These are phyloP conservation scores for Grus americana DNA, from an alignment of 2,113 vertebrate species.

Conservation along the genomic window DNA sequence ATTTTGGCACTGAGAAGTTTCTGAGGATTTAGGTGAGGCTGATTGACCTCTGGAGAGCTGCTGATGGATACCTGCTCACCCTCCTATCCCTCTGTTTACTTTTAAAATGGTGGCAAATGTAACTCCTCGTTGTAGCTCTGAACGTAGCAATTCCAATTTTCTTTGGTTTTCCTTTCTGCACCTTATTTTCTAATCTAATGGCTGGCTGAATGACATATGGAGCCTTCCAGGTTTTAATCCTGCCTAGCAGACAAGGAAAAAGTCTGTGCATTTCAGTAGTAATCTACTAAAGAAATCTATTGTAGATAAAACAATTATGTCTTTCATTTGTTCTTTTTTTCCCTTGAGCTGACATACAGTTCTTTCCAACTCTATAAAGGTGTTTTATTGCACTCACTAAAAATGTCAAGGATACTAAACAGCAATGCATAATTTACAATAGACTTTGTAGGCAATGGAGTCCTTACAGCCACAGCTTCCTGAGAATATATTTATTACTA, in stretches of 20 bases:
- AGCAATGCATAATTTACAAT: slow-evolving; percentile 69
- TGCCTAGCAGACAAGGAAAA: neutral
- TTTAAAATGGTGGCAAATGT: neutral
- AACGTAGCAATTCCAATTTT: neutral
- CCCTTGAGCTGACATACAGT: slow-evolving; percentile 45
- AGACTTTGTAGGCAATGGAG: slow-evolving; percentile 45
- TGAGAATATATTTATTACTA: slow-evolving; percentile 56
- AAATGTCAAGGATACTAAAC: slow-evolving; percentile 68
- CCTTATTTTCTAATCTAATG: slow-evolving; percentile 30
- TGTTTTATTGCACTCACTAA: slow-evolving; percentile 67
- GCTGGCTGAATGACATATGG: slow-evolving; percentile 13
- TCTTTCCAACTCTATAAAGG: slow-evolving; percentile 64
- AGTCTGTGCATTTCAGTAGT: slow-evolving; percentile 20
- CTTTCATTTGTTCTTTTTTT: slow-evolving; percentile 56
- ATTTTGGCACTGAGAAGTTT: neutral
- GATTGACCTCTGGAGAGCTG: neutral
- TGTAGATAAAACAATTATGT: slow-evolving; percentile 64
- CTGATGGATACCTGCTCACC: neutral
- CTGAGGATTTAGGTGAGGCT: neutral
- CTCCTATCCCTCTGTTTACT: neutral
- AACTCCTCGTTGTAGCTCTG: neutral
- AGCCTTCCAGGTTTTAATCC: slow-evolving; percentile 42
- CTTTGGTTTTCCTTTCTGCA: slow-evolving; percentile 15
- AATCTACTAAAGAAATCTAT: slow-evolving; percentile 58
- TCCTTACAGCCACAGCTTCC: slow-evolving; percentile 58